phyloP scores from a whole-genome alignment of 2,888 invertebrate genomes.

The Latrodectus elegans region DNA sequence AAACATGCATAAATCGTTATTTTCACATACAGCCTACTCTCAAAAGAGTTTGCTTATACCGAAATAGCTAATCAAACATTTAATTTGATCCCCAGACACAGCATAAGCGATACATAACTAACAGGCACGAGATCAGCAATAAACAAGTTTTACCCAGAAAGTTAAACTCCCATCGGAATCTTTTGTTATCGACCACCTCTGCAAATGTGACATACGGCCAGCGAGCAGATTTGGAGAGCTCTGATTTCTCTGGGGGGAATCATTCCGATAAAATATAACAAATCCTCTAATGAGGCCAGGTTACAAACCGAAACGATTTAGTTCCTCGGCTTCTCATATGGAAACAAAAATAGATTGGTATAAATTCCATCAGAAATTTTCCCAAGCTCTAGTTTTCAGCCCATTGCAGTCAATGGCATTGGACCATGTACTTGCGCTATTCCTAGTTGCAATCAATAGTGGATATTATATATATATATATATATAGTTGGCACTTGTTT shows the following conservation, averaged over 20 bases:
- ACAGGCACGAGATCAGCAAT: conserved; percentile 36
- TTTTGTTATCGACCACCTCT: conserved; percentile 26
- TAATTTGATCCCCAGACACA: neutral
- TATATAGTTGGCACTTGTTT: conserved; percentile 16
- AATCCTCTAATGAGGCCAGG: conserved; percentile 43
- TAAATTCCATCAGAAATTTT: conserved; percentile 32
- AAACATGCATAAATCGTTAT: too few relatives aligned
- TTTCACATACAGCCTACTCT: too few relatives aligned
- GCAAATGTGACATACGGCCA: conserved; percentile 45
- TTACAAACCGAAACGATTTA: conserved; percentile 27
- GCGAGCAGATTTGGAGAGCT: neutral
- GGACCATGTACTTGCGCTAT: neutral
- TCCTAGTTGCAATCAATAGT: conserved; percentile 31
- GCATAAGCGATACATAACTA: conserved; percentile 15
- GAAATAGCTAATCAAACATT: neutral
- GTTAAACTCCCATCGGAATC: conserved; percentile 14
- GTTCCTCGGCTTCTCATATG: neutral
- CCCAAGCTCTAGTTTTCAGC: neutral
- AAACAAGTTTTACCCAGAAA: conserved; percentile 18
- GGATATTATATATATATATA: conserved; percentile 24
- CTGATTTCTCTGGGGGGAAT: conserved; percentile 4
- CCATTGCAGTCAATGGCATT: conserved; percentile 16
- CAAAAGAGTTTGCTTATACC: too few relatives aligned
- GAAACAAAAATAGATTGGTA: conserved; percentile 27
- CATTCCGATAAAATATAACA: conserved; percentile 60